A percentile compares a stretch with the other conserved stretches of the same genome.
These are phyloP conservation scores for Acronicta leporina DNA, from an alignment of 2,888 invertebrate species.

Conservation along the genomic window DNA sequence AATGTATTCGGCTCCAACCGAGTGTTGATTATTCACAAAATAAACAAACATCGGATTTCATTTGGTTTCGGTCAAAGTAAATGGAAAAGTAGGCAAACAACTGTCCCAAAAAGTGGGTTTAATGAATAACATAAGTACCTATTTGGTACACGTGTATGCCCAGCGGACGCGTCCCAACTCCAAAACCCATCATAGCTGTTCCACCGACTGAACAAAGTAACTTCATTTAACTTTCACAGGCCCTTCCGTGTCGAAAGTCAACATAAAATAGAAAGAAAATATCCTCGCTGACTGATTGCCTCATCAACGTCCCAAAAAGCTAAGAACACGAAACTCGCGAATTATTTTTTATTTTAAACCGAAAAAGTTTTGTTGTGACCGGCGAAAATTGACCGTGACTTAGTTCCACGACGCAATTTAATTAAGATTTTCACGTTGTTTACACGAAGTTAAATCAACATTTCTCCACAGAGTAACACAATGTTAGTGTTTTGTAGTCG, in stretches of 20 bases:
- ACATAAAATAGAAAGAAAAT: slow-evolving; percentile 41
- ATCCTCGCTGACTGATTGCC: slow-evolving; percentile 50
- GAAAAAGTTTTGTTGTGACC: slow-evolving; percentile 31
- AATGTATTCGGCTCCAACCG: not conserved
- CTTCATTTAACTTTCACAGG: slow-evolving; percentile 50
- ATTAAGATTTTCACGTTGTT: slow-evolving; percentile 20
- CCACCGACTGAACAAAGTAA: slow-evolving; percentile 41
- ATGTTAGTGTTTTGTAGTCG: slow-evolving; percentile 21
- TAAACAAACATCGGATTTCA: slow-evolving; percentile 2
- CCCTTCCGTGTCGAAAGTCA: slow-evolving; percentile 40
- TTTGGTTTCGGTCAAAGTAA: not conserved
- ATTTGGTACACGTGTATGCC: slow-evolving; percentile 18
- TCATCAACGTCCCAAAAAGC: slow-evolving; percentile 44
- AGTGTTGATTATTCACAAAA: not conserved
- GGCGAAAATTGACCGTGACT: slow-evolving; percentile 11
- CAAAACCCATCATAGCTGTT: slow-evolving; percentile 20
- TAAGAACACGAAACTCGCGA: slow-evolving; percentile 32
- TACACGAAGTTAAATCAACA: slow-evolving; percentile 32
- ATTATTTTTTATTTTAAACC: slow-evolving; percentile 43
- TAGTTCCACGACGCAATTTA: slow-evolving; percentile 9
- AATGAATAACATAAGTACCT: slow-evolving; percentile 13
- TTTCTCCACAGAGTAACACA: slow-evolving; percentile 15
- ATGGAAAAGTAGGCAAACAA: slow-evolving; percentile 7
- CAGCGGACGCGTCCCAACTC: slow-evolving; percentile 22
- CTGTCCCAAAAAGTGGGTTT: slow-evolving; percentile 4